Percentiles rank a stretch among this genome's conserved stretches.
Conservation (phyloP, 2,888 invertebrate species). For the Agrypnus murinus region DNA sequence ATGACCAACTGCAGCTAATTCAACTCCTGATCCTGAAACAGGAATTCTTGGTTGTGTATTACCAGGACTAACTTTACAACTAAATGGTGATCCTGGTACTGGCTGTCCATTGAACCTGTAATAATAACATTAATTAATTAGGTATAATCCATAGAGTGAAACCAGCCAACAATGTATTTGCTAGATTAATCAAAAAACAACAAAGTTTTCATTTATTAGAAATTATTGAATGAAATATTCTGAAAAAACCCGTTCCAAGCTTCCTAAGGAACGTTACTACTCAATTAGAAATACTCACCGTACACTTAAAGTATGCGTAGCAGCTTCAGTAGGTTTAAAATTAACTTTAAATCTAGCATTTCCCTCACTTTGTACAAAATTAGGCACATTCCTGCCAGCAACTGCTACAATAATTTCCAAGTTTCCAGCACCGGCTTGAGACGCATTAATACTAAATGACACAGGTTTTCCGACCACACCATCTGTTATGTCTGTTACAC, state of each 20-base stretch:
- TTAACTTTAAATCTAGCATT: conserved; percentile 96
- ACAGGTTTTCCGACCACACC: conserved; percentile 94
- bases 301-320: conserved; percentile 93
- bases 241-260: neutral
- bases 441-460: conserved; percentile 92
- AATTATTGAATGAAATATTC: no score
- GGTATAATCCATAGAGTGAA: neutral
- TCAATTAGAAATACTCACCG: conserved; percentile 70
- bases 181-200: no score
- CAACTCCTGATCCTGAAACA: conserved; percentile 80
- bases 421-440: conserved; percentile 92
- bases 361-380: conserved; percentile 97
- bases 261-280: neutral
- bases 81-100: conserved; percentile 94
- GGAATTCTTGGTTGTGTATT: conserved; percentile 77
- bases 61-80: conserved; percentile 84
- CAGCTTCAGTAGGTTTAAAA: conserved; percentile 96
- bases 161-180: no score
- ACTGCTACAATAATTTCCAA: conserved; percentile 98
- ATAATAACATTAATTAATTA: conserved; percentile 36
- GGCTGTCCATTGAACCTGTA: conserved; percentile 83
- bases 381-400: conserved; percentile 96
- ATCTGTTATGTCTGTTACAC: conserved; percentile 93
- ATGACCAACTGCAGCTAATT: conserved; percentile 80
- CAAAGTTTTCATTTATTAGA: conserved; percentile 11